Base-by-base conservation (phyloP, 2,888 invertebrate genomes). In the Yponomeuta cagnagella region DNA sequence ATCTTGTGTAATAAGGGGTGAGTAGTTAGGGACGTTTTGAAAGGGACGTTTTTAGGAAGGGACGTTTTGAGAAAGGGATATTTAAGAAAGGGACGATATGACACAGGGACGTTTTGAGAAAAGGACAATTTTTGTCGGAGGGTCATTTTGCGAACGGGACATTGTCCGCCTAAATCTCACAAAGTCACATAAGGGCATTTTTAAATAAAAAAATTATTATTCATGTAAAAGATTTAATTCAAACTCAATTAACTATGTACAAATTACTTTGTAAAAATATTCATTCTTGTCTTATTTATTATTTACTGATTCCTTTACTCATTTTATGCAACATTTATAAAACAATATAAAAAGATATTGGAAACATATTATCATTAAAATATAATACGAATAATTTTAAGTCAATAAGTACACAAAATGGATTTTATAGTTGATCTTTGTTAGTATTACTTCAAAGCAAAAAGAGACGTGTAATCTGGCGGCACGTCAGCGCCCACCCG, bases 211-310 rank as follows among this genome's bases (percentile, higher is more conserved):
- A 73, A 70, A 71, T 70, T 69, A 37, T 73, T 73, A 70, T 81
- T 81, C 80, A 84, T 90, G 88, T 90, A 90, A 90, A 90, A 91
- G 88, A 85, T 88, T 90, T 91, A 89, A 87, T 87, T 90, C 87
- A 89, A 90, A 90, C 91, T 89, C 88, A 88, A 86, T 90, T 89
- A 86, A 82, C 88, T 91, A 92, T 92, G 85, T 92, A 92, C 92
- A 91, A 87, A 90, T 92, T 91, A 90, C 84, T 88, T 89, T 91
- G 92, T 91, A 92, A 91, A 91, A 92, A 92, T 91, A 92, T 91
- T 89, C 85, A 90, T 88, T 90, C 87, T 90, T 85, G 86, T 89
- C 90, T 90, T 73, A 73, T 70, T 69, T 87, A 87, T 82, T 72
- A 65, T 70, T 86, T 89, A 89, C 85, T 89, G 90, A 89, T 90